These are phyloP conservation scores for Philaethria dido DNA, from an alignment of 2,888 invertebrate species.

Conservation along the genomic window DNA sequence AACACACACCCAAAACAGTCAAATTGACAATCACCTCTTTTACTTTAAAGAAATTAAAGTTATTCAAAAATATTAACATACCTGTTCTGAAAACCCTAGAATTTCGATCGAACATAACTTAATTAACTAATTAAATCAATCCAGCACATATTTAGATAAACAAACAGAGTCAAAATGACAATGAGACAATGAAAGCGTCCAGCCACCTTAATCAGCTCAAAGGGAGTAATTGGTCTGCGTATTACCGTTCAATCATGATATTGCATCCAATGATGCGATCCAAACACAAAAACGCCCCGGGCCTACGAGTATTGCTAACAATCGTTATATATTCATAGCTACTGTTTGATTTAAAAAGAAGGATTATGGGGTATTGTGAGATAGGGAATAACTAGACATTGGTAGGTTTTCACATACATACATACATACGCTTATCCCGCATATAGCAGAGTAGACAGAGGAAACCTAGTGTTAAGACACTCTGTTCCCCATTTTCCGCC, in stretches of 20 bases:
- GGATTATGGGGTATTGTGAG: no score
- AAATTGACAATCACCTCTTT: no score
- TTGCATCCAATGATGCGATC: constrained; percentile 48
- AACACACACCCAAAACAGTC: no score
- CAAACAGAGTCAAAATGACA: constrained; percentile 41
- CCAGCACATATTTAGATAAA: constrained; percentile 30
- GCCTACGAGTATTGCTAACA: constrained; percentile 24
- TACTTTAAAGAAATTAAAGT: no score
- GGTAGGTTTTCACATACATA: no score
- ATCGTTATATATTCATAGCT: not conserved
- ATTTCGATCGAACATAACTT: not conserved
- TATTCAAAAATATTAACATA: no score
- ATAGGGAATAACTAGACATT: no score
- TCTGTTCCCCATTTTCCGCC: no score
- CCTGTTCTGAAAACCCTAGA: no score
- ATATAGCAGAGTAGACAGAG: no score
- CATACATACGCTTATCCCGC: no score
- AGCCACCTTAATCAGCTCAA: constrained; percentile 49
- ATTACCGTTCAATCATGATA: constrained; percentile 49
- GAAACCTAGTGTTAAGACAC: no score
- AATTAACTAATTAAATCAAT: constrained; percentile 24
- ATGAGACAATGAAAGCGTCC: constrained; percentile 45
- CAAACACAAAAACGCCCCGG: constrained; percentile 48
- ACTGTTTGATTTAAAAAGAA: not conserved
- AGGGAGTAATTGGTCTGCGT: constrained; percentile 48